Conservation (phyloP, 2,113 vertebrate genomes). For the Candoia aspera region DNA sequence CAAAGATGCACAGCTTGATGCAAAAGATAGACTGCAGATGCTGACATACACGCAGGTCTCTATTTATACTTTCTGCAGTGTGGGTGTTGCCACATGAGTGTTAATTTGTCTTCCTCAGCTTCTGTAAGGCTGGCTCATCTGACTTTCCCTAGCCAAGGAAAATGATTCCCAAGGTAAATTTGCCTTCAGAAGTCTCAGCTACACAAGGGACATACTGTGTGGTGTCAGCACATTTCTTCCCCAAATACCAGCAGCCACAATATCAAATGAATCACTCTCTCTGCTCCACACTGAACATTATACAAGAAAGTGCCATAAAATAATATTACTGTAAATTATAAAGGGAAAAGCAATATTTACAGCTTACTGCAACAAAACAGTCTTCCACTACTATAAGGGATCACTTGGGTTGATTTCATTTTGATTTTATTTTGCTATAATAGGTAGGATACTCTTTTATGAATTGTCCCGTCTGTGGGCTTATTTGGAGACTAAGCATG, state of each 20-base stretch:
- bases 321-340: constrained; percentile 62
- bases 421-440: constrained; percentile 57
- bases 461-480: not conserved
- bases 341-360: constrained; percentile 54
- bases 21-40: constrained; percentile 52
- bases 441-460: constrained; percentile 39
- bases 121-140: constrained; percentile 64
- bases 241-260: constrained; percentile 63
- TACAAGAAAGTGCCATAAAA: constrained; percentile 58
- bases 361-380: constrained; percentile 58
- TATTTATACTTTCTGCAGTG: constrained; percentile 68
- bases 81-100: constrained; percentile 60
- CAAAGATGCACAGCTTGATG: constrained; percentile 55
- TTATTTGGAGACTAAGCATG: not conserved
- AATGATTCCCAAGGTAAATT: constrained; percentile 69
- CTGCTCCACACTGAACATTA: constrained; percentile 64
- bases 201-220: constrained; percentile 63
- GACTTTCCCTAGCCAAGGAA: constrained; percentile 65
- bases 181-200: constrained; percentile 68
- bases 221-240: constrained; percentile 66
- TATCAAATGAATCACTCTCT: constrained; percentile 66
- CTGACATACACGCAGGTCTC: constrained; percentile 24
- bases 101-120: constrained; percentile 44
- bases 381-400: constrained; percentile 58
- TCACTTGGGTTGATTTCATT: constrained; percentile 59